Evolutionary conservation across 2,113 vertebrate genomes (phyloP), one percentile per base, ranked within the genome.

Genomic region (Hydropotes inermis): DNA sequence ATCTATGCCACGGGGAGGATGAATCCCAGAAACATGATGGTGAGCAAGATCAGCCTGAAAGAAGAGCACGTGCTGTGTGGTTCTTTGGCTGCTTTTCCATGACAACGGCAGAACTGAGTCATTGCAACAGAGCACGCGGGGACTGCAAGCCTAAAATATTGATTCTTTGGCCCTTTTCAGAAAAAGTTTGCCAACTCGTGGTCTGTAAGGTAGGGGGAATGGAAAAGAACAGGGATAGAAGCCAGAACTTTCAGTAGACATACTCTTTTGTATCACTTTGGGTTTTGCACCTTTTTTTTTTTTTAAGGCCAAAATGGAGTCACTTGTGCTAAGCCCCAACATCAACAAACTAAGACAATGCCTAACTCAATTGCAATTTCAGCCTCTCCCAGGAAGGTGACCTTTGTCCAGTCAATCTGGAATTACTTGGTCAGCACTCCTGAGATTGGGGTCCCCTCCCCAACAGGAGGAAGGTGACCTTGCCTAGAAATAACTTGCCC

Each of bases 51-150:
- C 39, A 4, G 36, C 17, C 74, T 50, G 89, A 83, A 5, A 36
- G 45, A 88, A 19, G 13, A 55, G 23, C n/a, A 11, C 0, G 0
- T 3, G 87, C 19, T 28, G 0, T 57, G 12, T 4, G 76, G 27
- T 13, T 64, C 21, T 3, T 3, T 3, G 12, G 57, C 43, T 30
- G 50, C 52, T 33, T 36, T 33, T 12, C 13, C 13, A 16, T 4
- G n/a, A 45, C 81, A 45, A 13, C 9, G 1, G 43, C 64, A 21
- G 94, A 52, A 30, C 0, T 27, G 57, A 87, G 57, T 58, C 21
- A 54, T 14, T 45, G 16, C 30, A 36, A 55, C 30, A 79, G 70
- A 57, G 30, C 36, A 12, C 6, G 1, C 13, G 3, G 70, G 83
- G 8, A 50, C 39, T 28, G 6, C 23, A 50, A 57, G 39, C 82